Conservation (phyloP, 2,797 vertebrate genomes). For the Urosaurus nigricauda region DNA sequence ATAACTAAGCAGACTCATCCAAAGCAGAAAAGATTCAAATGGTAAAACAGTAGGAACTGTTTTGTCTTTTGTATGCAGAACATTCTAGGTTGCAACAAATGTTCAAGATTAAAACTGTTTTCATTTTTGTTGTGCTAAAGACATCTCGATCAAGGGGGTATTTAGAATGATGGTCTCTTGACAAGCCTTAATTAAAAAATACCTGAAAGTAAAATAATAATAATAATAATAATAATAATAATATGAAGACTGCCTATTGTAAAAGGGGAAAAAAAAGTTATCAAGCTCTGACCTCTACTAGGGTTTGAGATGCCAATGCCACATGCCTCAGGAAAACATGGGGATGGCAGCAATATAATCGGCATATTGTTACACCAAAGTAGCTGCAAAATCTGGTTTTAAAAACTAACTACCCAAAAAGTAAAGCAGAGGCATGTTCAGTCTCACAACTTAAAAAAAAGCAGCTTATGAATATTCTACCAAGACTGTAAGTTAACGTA, state of each 20-base stretch:
- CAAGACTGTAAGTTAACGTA: constrained; percentile 53
- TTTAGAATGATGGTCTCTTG: constrained; percentile 75
- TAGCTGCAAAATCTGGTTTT: constrained; percentile 58
- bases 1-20: constrained; percentile 56
- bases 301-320: constrained; percentile 49
- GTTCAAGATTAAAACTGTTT: constrained; percentile 74
- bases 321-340: constrained; percentile 51
- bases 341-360: constrained; percentile 44
- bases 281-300: constrained; percentile 65
- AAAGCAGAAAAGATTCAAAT: constrained; percentile 58
- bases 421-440: constrained; percentile 56
- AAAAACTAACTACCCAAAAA: constrained; percentile 63
- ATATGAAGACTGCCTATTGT: constrained; percentile 68
- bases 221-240: constrained; percentile 57
- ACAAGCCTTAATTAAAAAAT: constrained; percentile 65
- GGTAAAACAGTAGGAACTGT: constrained; percentile 42
- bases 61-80: constrained; percentile 52
- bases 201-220: constrained; percentile 1
- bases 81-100: constrained; percentile 72
- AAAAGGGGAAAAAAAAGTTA: constrained; percentile 66
- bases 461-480: constrained; percentile 45
- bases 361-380: constrained; percentile 53
- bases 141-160: constrained; percentile 72
- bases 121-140: constrained; percentile 67
- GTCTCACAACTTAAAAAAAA: constrained; percentile 41